These are phyloP conservation scores for Momotus momota DNA, from an alignment of 2,797 vertebrate species.

Conservation along the genomic window DNA sequence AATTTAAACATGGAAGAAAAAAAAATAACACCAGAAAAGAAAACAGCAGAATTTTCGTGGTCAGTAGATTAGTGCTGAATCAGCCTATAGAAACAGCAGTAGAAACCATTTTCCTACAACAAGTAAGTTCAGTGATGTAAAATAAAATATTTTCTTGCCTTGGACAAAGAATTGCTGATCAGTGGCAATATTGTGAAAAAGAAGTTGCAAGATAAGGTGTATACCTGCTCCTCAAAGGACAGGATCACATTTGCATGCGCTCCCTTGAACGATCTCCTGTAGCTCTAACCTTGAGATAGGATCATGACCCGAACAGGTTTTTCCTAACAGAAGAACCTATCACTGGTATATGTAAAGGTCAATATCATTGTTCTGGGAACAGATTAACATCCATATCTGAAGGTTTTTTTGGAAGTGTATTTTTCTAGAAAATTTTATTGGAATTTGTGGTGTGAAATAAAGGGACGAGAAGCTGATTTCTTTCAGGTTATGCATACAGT, in stretches of 20 bases:
- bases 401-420: fast-evolving
- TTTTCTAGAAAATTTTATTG: background rate
- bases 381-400: background rate
- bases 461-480: background rate
- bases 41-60: background rate
- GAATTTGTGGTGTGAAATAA: background rate
- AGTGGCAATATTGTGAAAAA: background rate
- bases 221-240: background rate
- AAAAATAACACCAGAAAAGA: background rate
- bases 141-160: background rate
- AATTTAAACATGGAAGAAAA: background rate
- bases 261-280: background rate
- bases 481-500: background rate
- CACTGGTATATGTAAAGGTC: background rate
- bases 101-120: background rate
- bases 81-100: background rate
- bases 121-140: background rate
- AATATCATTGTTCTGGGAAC: background rate
- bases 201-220: background rate
- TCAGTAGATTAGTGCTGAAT: background rate
- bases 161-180: background rate
- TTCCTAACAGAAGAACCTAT: background rate
- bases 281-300: background rate
- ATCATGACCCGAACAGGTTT: background rate
- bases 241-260: background rate